phyloP scores from a whole-genome alignment of 2,888 invertebrate genomes.

The Rhopalosiphum nymphaeae region DNA sequence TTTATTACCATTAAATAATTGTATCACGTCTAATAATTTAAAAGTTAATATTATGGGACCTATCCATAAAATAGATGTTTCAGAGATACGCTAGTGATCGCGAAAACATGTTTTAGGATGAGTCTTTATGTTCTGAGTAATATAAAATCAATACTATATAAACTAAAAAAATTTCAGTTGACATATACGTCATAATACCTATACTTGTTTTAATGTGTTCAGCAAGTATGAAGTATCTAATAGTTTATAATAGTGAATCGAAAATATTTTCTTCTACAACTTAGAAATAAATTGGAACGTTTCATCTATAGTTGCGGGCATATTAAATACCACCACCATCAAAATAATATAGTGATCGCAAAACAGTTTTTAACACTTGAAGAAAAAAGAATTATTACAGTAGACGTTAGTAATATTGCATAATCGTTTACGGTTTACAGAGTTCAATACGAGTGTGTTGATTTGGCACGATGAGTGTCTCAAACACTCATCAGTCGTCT shows the following conservation, averaged over 20 bases:
- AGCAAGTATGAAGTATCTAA: background rate
- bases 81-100: background rate
- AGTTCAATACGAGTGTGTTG: background rate
- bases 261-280: background rate
- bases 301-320: background rate
- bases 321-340: background rate
- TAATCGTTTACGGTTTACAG: background rate
- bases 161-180: background rate
- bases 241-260: background rate
- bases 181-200: background rate
- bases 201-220: background rate
- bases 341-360: background rate
- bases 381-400: background rate
- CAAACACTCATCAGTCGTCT: background rate
- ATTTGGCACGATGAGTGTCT: background rate
- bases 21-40: background rate
- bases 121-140: background rate
- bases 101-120: background rate
- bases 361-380: background rate
- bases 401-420: background rate
- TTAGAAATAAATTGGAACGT: background rate
- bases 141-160: background rate
- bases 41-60: too few species aligned
- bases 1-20: background rate
- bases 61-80: too few species aligned